These are phyloP conservation scores for Zaprionus lachaisei DNA, from an alignment of 1,140 invertebrate genomes.

Conservation along the genomic window DNA sequence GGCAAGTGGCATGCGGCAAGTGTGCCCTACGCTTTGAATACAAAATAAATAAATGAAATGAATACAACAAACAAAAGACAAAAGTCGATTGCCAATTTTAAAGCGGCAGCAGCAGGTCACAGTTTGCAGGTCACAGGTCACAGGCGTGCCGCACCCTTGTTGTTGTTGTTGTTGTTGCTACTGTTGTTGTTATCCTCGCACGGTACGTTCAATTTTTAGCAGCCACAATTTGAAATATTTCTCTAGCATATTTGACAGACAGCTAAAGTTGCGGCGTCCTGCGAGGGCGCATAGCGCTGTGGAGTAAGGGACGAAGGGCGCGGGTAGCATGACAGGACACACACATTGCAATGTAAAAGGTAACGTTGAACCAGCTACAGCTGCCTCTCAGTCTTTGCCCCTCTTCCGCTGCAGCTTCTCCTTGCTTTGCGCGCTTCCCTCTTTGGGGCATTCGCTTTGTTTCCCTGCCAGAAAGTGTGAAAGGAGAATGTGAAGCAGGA, in stretches of 20 bases:
- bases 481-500: conserved; percentile 73
- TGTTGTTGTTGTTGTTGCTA: conserved; percentile 22
- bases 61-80: conserved; percentile 54
- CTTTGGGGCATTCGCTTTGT: conserved; percentile 63
- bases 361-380: conserved; percentile 24
- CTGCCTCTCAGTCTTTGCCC: background rate
- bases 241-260: conserved; percentile 80
- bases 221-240: conserved; percentile 83
- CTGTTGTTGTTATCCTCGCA: conserved; percentile 15
- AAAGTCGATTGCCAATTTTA: conserved; percentile 47
- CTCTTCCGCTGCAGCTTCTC: background rate
- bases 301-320: no score
- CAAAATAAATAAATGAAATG: conserved; percentile 81
- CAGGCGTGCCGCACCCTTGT: background rate
- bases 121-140: conserved; percentile 17
- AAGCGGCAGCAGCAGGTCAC: conserved; percentile 26
- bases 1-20: conserved; percentile 19
- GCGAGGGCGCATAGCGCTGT: background rate
- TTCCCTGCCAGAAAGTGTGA: conserved; percentile 65
- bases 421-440: conserved; percentile 29
- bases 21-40: conserved; percentile 75
- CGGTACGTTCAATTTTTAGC: conserved; percentile 75
- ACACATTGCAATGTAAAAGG: conserved; percentile 69
- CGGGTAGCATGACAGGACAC: conserved; percentile 16
- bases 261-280: conserved; percentile 71